Percentiles rank a stretch among this genome's conserved stretches.
These are phyloP conservation scores for Caranx melampygus DNA, from an alignment of 2,113 vertebrate genomes.

Conservation along the genomic window DNA sequence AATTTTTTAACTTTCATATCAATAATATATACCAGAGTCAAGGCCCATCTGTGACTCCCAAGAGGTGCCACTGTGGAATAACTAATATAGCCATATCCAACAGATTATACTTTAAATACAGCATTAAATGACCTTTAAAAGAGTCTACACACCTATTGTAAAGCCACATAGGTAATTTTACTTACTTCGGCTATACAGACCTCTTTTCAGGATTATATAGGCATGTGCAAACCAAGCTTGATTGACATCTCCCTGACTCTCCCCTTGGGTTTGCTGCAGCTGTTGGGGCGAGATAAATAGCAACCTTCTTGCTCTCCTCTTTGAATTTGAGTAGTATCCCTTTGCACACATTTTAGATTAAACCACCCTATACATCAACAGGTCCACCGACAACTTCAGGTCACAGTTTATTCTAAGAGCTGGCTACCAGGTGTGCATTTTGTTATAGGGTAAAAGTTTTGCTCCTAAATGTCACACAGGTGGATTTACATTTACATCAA, in stretches of 20 bases:
- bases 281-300: not conserved
- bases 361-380: not conserved
- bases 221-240: not conserved
- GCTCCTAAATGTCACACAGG: not conserved
- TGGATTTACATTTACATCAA: not conserved
- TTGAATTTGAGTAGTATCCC: not conserved
- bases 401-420: not conserved
- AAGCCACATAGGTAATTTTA: not conserved
- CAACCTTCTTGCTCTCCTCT: not conserved
- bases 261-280: not conserved
- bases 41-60: not conserved
- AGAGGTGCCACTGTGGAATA: not conserved
- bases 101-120: conserved; percentile 17
- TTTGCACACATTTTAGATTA: not conserved
- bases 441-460: not conserved
- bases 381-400: not conserved
- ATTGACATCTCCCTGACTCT: not conserved
- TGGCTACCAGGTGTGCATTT: not conserved
- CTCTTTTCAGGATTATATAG: not conserved
- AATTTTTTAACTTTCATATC: conserved; percentile 26
- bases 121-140: not conserved
- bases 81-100: not conserved
- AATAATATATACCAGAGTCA: conserved; percentile 6
- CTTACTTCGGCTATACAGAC: conserved; percentile 1
- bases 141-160: not conserved